Percentiles rank a stretch among this genome's conserved stretches.
Evolutionary conservation across 2,113 vertebrate species (phyloP).

Genomic region (Tonatia bakeri): DNA sequence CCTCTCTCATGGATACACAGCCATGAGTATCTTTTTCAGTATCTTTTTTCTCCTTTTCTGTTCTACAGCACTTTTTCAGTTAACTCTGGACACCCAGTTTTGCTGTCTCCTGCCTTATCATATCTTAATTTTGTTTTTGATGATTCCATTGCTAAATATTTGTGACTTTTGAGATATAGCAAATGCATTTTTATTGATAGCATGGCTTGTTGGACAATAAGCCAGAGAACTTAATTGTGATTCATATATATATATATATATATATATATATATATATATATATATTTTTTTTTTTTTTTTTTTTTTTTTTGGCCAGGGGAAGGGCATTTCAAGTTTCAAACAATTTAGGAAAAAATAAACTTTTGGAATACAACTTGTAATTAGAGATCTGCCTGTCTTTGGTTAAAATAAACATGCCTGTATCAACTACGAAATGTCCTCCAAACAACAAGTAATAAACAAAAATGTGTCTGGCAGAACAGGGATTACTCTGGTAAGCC

Average conservation of each 20-base stretch:
- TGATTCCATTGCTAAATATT: neutral
- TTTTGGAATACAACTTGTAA: slow-evolving; percentile 11
- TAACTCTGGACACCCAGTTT: neutral
- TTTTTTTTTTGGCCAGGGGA: neutral
- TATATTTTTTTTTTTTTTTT: too few species aligned
- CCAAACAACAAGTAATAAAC: slow-evolving; percentile 4
- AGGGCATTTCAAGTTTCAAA: slow-evolving; percentile 34
- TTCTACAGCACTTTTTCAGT: neutral
- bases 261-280: too few species aligned
- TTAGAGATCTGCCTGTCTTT: slow-evolving; percentile 19
- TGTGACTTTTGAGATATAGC: neutral
- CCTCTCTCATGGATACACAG: neutral
- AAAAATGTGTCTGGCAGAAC: neutral
- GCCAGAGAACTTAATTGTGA: neutral
- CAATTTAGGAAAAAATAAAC: slow-evolving; percentile 9
- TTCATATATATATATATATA: neutral
- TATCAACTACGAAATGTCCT: neutral
- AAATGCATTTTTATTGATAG: neutral
- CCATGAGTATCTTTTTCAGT: neutral
- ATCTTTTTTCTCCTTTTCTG: neutral
- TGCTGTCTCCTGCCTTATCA: neutral
- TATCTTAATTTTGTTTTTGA: neutral
- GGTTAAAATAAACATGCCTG: slow-evolving; percentile 42
- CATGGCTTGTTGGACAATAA: neutral
- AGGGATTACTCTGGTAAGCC: neutral